A percentile compares a stretch with the other conserved stretches of the same genome.
Evolutionary conservation across 2,888 invertebrate species (phyloP).

Genomic region (Melanostoma scalare): DNA sequence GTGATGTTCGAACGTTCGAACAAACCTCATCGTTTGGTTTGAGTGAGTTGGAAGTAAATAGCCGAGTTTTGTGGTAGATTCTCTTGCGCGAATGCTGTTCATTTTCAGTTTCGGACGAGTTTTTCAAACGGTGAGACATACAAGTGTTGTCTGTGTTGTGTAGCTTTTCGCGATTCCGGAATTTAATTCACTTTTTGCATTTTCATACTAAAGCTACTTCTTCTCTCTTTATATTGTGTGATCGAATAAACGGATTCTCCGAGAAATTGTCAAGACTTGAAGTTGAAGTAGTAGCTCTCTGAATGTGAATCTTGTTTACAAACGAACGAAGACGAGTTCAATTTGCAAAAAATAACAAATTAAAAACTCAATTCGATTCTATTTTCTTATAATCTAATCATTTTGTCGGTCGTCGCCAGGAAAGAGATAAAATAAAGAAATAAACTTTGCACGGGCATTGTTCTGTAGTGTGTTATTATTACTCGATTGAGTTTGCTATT

Average conservation of each 20-base stretch:
- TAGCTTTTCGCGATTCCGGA: constrained; percentile 55
- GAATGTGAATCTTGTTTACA: too few species aligned
- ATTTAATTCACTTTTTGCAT: constrained; percentile 50
- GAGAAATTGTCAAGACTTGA: background rate
- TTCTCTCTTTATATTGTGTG: constrained; percentile 24
- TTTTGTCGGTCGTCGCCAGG: constrained; percentile 24
- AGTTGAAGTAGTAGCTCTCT: background rate
- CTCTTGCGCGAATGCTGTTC: constrained; percentile 51
- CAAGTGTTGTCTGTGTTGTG: constrained; percentile 35
- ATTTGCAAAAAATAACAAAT: constrained; percentile 7
- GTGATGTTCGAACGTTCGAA: constrained; percentile 29
- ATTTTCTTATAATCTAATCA: constrained; percentile 53
- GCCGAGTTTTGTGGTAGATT: constrained; percentile 47
- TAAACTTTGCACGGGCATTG: constrained; percentile 8
- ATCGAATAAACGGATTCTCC: constrained; percentile 25
- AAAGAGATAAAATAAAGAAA: constrained; percentile 39
- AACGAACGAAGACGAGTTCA: constrained; percentile 2
- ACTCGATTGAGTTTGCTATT: constrained; percentile 14
- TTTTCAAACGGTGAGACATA: constrained; percentile 47
- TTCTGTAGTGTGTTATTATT: constrained; percentile 10
- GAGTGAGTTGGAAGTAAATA: constrained; percentile 47
- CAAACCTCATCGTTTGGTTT: constrained; percentile 15
- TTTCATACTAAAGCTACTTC: constrained; percentile 12
- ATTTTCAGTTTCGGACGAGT: constrained; percentile 70
- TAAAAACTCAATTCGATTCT: constrained; percentile 20